These are phyloP conservation scores for Perccottus glenii DNA, from an alignment of 2,113 vertebrate genomes.

Conservation along the genomic window DNA sequence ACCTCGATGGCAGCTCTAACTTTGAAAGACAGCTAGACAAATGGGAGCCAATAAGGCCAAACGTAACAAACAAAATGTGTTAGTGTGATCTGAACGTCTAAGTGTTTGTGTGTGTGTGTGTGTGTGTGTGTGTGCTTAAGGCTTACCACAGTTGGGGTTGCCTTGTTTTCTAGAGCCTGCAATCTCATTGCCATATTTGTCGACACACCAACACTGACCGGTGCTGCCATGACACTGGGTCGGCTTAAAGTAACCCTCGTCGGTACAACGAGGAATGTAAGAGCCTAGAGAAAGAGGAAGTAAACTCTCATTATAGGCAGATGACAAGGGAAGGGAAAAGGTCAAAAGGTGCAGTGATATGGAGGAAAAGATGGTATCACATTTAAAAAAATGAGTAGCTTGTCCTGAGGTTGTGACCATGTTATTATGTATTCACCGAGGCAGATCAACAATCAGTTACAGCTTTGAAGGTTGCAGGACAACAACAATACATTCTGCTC, in stretches of 20 bases:
- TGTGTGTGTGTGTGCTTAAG: background rate
- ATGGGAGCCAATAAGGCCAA: constrained; percentile 17
- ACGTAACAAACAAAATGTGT: constrained; percentile 4
- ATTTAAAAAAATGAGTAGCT: constrained; percentile 3
- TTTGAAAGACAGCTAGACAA: constrained; percentile 30
- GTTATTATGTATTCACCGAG: constrained; percentile 57
- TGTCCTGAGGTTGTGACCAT: constrained; percentile 21
- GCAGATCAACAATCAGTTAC: constrained; percentile 62
- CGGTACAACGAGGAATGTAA: constrained; percentile 92
- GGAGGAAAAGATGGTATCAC: background rate
- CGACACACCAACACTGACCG: constrained; percentile 96
- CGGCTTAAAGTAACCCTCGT: constrained; percentile 94
- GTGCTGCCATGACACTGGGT: constrained; percentile 93
- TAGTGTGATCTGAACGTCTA: background rate
- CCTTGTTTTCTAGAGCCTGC: constrained; percentile 94
- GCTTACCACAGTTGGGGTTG: constrained; percentile 90
- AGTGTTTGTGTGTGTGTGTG: background rate
- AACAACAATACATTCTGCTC: constrained; percentile 68
- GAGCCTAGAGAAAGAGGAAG: constrained; percentile 73
- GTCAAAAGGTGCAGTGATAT: background rate
- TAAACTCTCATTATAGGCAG: background rate
- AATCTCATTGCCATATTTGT: constrained; percentile 96
- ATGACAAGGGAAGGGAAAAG: background rate
- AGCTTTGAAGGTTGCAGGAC: constrained; percentile 55
- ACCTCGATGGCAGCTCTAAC: constrained; percentile 27